A percentile compares a stretch with the other conserved stretches of the same genome.
phyloP scores from a whole-genome alignment of 2,113 vertebrate genomes.

The Ctenomys sociabilis region DNA sequence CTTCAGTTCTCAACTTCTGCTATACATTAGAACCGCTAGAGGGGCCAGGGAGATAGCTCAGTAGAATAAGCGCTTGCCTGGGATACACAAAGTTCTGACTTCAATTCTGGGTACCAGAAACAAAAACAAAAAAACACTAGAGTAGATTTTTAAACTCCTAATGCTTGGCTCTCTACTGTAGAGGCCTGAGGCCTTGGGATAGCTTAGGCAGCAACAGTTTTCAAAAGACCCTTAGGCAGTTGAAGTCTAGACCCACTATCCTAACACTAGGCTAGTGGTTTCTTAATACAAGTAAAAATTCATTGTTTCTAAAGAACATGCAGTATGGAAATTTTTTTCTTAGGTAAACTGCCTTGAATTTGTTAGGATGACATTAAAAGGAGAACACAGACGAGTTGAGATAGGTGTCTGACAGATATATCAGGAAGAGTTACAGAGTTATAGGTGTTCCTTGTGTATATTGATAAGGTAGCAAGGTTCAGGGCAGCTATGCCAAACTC shows the following conservation, averaged over 20 bases:
- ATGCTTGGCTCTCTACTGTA: background rate
- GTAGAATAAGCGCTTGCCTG: too few relatives aligned
- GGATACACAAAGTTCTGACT: too few relatives aligned
- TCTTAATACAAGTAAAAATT: slow-evolving; percentile 40
- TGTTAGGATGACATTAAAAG: slow-evolving; percentile 35
- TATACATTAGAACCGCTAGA: slow-evolving; percentile 29
- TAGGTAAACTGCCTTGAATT: slow-evolving; percentile 44
- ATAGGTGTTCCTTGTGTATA: background rate
- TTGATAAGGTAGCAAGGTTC: background rate
- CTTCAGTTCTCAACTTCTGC: background rate
- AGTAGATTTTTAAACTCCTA: slow-evolving; percentile 20
- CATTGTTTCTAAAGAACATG: slow-evolving; percentile 11
- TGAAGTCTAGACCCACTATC: background rate
- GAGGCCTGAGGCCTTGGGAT: background rate
- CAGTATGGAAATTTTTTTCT: background rate
- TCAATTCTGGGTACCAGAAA: too few relatives aligned
- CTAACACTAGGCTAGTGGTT: background rate
- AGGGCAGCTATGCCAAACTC: background rate
- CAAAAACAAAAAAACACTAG: background rate
- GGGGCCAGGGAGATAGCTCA: too few relatives aligned
- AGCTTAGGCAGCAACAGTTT: background rate
- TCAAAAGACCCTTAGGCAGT: background rate
- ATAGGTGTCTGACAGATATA: slow-evolving; percentile 1
- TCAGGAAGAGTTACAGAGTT: slow-evolving; percentile 37
- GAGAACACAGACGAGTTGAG: background rate